phyloP scores from a whole-genome alignment of 1,140 invertebrate genomes.

The Coptotermes formosanus region DNA sequence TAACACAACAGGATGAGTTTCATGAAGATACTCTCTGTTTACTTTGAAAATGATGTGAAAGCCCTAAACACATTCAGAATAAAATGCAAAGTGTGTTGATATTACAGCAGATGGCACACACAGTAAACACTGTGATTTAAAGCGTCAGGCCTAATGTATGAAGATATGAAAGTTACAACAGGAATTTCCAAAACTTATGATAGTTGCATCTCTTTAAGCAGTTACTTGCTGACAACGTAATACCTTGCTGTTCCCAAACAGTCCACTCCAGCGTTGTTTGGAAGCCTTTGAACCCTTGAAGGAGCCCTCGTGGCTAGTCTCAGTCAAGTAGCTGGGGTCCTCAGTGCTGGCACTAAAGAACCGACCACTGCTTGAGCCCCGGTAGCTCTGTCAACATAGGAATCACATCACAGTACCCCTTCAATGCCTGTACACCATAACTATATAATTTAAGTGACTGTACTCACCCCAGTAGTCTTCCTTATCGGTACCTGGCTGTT shows the following conservation, averaged over 20 bases:
- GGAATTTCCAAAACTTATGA: no score
- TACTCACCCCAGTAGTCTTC: constrained; percentile 52
- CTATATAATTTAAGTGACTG: not conserved
- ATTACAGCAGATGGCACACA: no score
- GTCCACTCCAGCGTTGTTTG: constrained; percentile 64
- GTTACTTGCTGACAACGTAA: not conserved
- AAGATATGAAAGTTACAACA: no score
- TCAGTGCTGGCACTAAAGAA: constrained; percentile 65
- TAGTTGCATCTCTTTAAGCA: no score
- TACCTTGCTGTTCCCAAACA: constrained; percentile 63
- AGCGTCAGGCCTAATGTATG: no score
- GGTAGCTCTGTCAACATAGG: constrained; percentile 49
- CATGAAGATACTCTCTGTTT: no score
- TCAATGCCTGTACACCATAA: not conserved
- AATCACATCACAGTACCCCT: not conserved
- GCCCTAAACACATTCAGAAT: no score
- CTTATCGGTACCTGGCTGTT: constrained; percentile 48
- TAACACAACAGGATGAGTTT: no score
- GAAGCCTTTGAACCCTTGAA: constrained; percentile 49
- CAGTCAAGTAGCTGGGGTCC: constrained; percentile 52
- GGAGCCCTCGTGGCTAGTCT: constrained; percentile 47
- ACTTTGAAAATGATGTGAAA: no score
- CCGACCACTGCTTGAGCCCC: constrained; percentile 49
- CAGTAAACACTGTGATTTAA: no score
- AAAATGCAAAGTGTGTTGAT: no score